A percentile compares a stretch with the other conserved stretches of the same genome.
Evolutionary conservation across 2,797 vertebrate species (phyloP).

Genomic region (Rhynchonycteris naso): DNA sequence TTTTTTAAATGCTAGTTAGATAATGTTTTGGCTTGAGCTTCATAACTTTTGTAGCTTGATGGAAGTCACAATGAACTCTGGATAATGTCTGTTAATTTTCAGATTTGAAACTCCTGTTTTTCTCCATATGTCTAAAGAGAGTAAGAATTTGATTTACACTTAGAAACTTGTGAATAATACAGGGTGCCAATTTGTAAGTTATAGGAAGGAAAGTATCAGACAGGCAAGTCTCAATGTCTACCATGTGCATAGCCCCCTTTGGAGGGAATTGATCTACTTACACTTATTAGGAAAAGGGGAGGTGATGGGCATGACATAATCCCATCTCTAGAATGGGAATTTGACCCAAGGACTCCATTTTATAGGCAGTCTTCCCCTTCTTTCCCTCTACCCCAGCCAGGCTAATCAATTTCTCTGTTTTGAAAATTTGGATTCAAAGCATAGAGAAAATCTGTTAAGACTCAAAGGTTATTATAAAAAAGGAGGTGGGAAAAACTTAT

Average conservation of each 20-base stretch:
- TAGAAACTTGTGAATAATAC: not conserved
- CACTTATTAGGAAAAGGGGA: not conserved
- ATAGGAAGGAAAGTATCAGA: not conserved
- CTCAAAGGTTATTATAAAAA: not conserved
- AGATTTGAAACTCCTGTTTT: not conserved
- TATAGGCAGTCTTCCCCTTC: not conserved
- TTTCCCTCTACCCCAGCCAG: not conserved
- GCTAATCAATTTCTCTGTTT: not conserved
- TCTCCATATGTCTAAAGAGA: not conserved
- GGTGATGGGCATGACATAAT: not conserved
- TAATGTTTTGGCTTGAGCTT: not conserved
- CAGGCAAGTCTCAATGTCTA: not conserved
- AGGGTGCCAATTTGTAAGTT: not conserved
- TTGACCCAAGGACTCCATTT: not conserved
- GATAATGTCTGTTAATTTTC: not conserved
- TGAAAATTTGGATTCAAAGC: not conserved
- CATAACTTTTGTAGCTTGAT: not conserved
- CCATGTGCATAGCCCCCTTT: not conserved
- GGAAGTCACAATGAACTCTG: not conserved
- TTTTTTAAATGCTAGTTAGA: not conserved
- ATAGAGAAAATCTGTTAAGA: not conserved
- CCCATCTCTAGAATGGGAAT: too few species aligned
- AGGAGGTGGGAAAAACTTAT: not conserved
- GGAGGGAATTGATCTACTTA: not conserved
- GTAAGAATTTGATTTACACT: not conserved